Conservation (phyloP, 2,797 vertebrate species). For the Sandelia bainsii region DNA sequence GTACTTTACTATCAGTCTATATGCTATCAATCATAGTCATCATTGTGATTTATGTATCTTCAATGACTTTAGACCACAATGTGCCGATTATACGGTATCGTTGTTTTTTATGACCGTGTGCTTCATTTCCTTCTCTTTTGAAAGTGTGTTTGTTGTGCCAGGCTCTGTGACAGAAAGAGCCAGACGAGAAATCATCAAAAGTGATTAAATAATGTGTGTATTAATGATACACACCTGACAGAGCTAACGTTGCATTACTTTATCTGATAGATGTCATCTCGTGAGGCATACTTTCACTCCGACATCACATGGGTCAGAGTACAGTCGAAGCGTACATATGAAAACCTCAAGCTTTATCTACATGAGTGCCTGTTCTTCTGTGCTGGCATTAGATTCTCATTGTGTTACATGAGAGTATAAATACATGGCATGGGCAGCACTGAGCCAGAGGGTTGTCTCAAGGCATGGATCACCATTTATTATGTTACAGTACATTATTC, state of each 20-base stretch:
- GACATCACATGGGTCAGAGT: slow-evolving; percentile 38
- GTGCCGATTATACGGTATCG: background rate
- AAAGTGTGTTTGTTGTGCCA: slow-evolving; percentile 8
- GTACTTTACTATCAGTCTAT: background rate
- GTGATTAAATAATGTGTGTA: background rate
- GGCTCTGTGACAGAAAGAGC: slow-evolving; percentile 20
- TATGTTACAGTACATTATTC: background rate
- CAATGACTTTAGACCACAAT: background rate
- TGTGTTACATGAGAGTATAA: background rate
- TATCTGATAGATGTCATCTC: background rate
- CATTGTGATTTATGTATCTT: too few relatives aligned
- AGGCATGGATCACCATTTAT: slow-evolving; percentile 15
- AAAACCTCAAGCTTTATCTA: slow-evolving; percentile 9
- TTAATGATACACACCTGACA: background rate
- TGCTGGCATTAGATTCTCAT: background rate
- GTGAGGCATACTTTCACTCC: slow-evolving; percentile 1
- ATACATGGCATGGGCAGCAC: background rate
- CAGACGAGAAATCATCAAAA: background rate
- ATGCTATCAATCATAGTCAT: background rate
- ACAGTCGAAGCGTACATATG: slow-evolving; percentile 1
- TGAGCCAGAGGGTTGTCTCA: background rate
- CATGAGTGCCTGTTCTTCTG: background rate
- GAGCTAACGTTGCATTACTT: background rate
- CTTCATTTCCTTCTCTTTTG: slow-evolving; percentile 17
- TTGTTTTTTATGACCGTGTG: background rate